phyloP scores from a whole-genome alignment of 2,113 vertebrate genomes.

The Cyanoderma ruficeps region DNA sequence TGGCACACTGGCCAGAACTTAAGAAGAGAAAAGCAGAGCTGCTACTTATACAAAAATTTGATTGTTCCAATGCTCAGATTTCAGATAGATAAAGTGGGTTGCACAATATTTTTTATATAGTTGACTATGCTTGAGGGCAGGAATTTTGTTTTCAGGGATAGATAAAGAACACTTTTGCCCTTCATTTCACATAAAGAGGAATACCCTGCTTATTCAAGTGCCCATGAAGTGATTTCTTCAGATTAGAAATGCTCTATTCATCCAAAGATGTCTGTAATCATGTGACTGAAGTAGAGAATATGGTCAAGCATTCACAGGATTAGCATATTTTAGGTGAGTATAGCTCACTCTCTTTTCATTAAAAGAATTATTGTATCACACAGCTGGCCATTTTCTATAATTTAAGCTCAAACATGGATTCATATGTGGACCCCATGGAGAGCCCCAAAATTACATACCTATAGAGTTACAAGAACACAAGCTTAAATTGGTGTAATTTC shows the following conservation, averaged over 20 bases:
- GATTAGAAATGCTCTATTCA: neutral
- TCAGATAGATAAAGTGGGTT: slow-evolving; percentile 43
- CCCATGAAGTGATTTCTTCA: neutral
- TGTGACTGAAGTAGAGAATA: neutral
- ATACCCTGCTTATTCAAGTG: neutral
- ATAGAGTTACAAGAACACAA: neutral
- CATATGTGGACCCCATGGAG: neutral
- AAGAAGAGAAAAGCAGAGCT: slow-evolving; percentile 72
- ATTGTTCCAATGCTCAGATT: slow-evolving; percentile 30
- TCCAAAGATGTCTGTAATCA: neutral
- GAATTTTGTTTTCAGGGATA: slow-evolving; percentile 53
- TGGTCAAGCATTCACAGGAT: neutral
- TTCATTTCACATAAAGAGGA: slow-evolving; percentile 13
- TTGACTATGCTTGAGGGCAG: slow-evolving; percentile 39
- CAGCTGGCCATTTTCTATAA: neutral
- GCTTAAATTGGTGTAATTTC: neutral
- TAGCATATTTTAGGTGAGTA: neutral
- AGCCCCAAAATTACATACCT: neutral
- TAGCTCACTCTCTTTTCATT: neutral
- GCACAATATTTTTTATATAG: neutral
- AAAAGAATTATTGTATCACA: neutral
- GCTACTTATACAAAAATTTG: slow-evolving; percentile 1
- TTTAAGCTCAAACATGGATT: neutral
- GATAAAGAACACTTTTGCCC: slow-evolving; percentile 22
- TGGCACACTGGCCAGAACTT: slow-evolving; percentile 82